A percentile compares a stretch with the other conserved stretches of the same genome.
Conservation (phyloP, 23 tunicate species). For the Botrylloides violaceus region DNA sequence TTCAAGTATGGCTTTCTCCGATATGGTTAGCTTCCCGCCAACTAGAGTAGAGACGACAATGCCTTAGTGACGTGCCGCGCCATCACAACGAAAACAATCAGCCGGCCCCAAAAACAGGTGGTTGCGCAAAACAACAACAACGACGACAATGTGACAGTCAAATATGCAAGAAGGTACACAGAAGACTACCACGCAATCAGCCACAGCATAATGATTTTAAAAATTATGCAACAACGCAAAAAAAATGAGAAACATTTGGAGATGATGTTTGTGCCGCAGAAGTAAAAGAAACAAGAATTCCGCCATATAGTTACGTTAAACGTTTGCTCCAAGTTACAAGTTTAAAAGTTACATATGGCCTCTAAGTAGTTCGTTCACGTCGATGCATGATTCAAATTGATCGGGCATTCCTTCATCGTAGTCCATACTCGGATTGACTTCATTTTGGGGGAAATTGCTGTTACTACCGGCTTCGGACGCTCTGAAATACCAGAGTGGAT, state of each 20-base stretch:
- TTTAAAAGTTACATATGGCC: conserved; percentile 42
- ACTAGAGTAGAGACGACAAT: too few species aligned
- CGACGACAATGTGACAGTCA: too few species aligned
- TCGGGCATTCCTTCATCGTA: conserved; percentile 71
- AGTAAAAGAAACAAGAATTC: too few species aligned
- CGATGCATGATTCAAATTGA: conserved; percentile 50
- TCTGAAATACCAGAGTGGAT: neutral
- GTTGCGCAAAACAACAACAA: too few species aligned
- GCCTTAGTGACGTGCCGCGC: too few species aligned
- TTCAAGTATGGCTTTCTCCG: too few species aligned
- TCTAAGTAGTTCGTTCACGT: conserved; percentile 76
- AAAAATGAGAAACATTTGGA: neutral
- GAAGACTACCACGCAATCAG: conserved; percentile 1
- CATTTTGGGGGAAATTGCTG: conserved; percentile 47
- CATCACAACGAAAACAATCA: too few species aligned
- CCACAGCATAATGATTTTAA: neutral
- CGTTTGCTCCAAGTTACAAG: too few species aligned
- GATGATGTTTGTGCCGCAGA: neutral
- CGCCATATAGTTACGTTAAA: too few species aligned
- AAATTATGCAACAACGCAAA: neutral
- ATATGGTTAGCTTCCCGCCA: too few species aligned
- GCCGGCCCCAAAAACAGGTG: too few species aligned
- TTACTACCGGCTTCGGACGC: conserved; percentile 54
- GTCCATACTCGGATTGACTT: conserved; percentile 60
- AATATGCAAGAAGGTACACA: too few species aligned